Evolutionary conservation across 2,888 invertebrate species (phyloP).

Genomic region (Thysanoteuthis rhombus): DNA sequence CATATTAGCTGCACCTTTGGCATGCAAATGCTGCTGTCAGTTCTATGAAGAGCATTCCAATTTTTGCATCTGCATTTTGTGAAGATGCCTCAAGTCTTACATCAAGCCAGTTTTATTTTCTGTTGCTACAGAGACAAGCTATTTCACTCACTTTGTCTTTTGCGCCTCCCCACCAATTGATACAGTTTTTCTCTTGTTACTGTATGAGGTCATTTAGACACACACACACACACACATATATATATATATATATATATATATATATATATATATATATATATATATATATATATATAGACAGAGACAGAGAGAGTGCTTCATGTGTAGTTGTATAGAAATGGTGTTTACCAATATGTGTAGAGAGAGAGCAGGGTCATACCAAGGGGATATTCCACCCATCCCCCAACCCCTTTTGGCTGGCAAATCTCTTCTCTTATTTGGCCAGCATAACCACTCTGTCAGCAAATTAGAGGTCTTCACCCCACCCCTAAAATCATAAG

Average conservation of each 20-base stretch:
- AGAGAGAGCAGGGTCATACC: too few species aligned
- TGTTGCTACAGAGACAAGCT: not conserved
- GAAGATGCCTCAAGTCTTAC: not conserved
- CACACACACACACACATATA: not conserved
- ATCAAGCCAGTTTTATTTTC: not conserved
- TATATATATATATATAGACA: too few species aligned
- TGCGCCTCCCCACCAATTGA: not conserved
- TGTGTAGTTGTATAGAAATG: not conserved
- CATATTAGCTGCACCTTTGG: not conserved
- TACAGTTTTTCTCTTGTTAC: not conserved
- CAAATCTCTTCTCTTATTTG: too few species aligned
- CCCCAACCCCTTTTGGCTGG: too few species aligned
- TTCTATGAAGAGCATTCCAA: not conserved
- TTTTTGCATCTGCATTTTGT: not conserved
- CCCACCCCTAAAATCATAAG: too few species aligned
- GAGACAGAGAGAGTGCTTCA: not conserved
- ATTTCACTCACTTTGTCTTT: not conserved
- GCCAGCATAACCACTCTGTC: too few species aligned
- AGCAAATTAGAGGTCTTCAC: too few species aligned
- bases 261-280: too few species aligned
- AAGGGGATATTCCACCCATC: too few species aligned
- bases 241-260: too few species aligned
- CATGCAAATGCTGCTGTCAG: not conserved
- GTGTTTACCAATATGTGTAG: too few species aligned
- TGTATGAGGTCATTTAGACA: not conserved